Percentiles rank a stretch among this genome's conserved stretches.
phyloP scores from a whole-genome alignment of 2,113 vertebrate species.

The Hystrix cristata region DNA sequence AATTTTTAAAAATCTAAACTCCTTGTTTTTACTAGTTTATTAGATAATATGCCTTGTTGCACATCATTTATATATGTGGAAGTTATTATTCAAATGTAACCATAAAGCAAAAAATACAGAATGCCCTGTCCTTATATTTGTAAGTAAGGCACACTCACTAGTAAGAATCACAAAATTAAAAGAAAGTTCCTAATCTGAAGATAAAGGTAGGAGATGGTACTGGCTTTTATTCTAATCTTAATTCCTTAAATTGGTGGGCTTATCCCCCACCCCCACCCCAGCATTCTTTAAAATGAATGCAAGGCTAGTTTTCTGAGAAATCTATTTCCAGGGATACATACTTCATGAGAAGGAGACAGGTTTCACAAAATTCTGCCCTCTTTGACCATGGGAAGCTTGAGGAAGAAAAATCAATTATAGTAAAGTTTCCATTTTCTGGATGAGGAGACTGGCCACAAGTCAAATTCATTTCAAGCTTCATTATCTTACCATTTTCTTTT shows the following conservation, averaged over 20 bases:
- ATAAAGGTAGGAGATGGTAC: neutral
- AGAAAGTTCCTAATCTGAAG: constrained; percentile 7
- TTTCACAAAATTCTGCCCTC: neutral
- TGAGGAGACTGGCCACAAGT: neutral
- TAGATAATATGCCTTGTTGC: neutral
- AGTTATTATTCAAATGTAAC: constrained; percentile 13
- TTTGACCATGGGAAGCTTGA: neutral
- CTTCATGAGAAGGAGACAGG: neutral
- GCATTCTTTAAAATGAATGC: neutral
- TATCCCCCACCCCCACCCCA: neutral
- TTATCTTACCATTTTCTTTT: neutral
- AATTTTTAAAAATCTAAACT: neutral
- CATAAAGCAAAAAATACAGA: neutral
- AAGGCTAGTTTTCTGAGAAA: constrained; percentile 15
- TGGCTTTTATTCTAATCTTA: constrained; percentile 23
- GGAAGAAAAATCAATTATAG: neutral
- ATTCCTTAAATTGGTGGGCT: constrained; percentile 17
- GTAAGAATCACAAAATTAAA: constrained; percentile 10
- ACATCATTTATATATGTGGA: constrained; percentile 25
- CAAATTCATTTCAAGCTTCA: neutral
- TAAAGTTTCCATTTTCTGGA: neutral
- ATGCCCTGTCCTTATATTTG: constrained; percentile 4
- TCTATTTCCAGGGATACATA: neutral
- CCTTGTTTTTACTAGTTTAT: constrained; percentile 19
- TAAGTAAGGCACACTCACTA: neutral